phyloP scores from a whole-genome alignment of 2,113 vertebrate genomes.

The Cervus canadensis region DNA sequence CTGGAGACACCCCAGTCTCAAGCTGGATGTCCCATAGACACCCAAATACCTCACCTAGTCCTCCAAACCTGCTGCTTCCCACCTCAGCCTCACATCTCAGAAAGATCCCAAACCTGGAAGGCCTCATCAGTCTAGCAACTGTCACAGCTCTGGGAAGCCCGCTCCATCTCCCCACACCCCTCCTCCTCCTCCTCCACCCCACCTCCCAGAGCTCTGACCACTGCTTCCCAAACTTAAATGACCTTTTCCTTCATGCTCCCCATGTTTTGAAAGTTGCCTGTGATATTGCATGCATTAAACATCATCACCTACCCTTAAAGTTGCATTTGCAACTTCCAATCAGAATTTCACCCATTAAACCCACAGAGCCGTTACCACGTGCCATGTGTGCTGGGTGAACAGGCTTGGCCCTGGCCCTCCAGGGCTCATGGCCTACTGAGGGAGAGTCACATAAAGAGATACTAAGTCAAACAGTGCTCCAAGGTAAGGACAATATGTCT shows the following conservation, averaged over 20 bases:
- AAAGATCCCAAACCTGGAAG: background rate
- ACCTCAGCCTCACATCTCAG: background rate
- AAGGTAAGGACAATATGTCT: background rate
- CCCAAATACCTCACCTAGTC: background rate
- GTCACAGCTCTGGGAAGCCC: background rate
- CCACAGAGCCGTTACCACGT: rapidly evolving
- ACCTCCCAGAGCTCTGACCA: background rate
- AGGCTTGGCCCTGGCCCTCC: rapidly evolving
- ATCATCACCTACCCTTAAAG: background rate
- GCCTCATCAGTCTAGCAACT: background rate
- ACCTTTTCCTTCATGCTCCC: background rate
- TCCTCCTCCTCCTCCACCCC: background rate
- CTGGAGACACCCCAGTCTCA: background rate
- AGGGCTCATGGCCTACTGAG: rapidly evolving
- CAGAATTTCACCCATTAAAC: background rate
- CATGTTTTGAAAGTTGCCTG: background rate
- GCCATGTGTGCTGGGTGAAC: background rate
- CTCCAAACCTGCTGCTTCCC: background rate
- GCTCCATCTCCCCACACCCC: background rate
- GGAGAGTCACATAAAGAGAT: background rate
- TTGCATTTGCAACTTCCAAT: background rate
- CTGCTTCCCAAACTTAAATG: background rate
- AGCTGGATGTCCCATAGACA: background rate
- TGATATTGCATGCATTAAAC: background rate
- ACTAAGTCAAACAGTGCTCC: rapidly evolving